phyloP scores from a whole-genome alignment of 2,113 vertebrate genomes.

The Athene cunicularia region DNA sequence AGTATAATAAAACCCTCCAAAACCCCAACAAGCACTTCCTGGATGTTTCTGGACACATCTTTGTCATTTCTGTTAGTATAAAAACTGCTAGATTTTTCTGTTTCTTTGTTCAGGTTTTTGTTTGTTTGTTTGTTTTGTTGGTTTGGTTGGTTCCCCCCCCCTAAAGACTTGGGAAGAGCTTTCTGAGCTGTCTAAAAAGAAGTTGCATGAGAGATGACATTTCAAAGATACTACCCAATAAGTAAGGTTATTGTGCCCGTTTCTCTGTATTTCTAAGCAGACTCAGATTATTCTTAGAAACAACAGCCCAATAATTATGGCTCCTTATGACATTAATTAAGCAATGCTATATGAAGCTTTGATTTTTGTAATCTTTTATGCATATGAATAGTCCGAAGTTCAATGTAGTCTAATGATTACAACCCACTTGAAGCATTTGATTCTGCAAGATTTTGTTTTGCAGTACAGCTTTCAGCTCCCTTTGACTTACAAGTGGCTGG shows the following conservation, averaged over 20 bases:
- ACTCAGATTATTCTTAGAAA: background rate
- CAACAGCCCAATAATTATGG: background rate
- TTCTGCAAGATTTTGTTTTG: background rate
- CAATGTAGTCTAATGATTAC: slow-evolving; percentile 34
- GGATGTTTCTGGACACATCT: background rate
- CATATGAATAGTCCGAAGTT: slow-evolving; percentile 22
- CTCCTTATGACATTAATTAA: slow-evolving; percentile 33
- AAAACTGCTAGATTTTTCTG: background rate
- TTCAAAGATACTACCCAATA: background rate
- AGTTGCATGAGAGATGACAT: background rate
- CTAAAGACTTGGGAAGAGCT: background rate
- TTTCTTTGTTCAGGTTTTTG: too few species aligned
- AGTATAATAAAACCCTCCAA: background rate
- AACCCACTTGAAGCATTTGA: background rate
- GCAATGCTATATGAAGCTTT: background rate
- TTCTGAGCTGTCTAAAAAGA: background rate
- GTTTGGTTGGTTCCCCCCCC: too few species aligned
- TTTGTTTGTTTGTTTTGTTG: too few species aligned
- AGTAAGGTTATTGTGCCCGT: background rate
- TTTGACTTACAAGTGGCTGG: background rate
- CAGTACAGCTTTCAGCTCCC: background rate
- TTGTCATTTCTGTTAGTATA: background rate
- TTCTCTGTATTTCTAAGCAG: background rate
- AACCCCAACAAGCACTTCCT: background rate
- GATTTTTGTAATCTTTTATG: slow-evolving; percentile 23